Conservation (phyloP, 2,888 invertebrate genomes). For the Endotricha flammealis region DNA sequence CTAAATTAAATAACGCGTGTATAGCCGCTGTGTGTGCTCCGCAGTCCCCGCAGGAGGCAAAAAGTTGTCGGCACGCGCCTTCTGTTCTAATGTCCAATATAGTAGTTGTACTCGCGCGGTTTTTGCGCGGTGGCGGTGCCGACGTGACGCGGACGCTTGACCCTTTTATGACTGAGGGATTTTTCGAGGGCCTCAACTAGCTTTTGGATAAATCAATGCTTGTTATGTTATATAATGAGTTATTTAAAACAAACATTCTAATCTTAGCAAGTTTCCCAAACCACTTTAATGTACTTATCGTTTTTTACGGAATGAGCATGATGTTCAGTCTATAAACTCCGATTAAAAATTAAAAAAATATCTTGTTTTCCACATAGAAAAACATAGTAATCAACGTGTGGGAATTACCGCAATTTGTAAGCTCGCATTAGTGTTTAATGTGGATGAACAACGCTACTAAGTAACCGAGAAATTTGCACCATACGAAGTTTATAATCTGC, state of each 20-base stretch:
- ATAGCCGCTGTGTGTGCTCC: slow-evolving; percentile 26
- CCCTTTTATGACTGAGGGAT: slow-evolving; percentile 66
- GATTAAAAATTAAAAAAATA: no score
- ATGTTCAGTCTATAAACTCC: no score
- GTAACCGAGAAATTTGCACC: background rate
- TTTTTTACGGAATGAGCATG: no score
- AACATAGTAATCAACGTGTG: no score
- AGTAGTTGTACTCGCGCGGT: slow-evolving; percentile 64
- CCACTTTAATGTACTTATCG: no score
- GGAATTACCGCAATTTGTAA: no score
- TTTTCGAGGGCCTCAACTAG: slow-evolving; percentile 38
- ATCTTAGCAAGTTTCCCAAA: no score
- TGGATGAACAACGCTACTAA: no score
- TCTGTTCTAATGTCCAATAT: slow-evolving; percentile 75
- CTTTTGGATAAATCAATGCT: slow-evolving; percentile 15
- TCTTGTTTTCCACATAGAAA: no score
- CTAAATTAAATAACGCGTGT: slow-evolving; percentile 50
- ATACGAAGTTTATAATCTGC: slow-evolving; percentile 3
- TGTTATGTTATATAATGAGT: slow-evolving; percentile 8
- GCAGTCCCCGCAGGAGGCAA: slow-evolving; percentile 35
- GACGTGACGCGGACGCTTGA: slow-evolving; percentile 66
- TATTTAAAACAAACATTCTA: no score
- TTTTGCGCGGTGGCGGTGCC: slow-evolving; percentile 50
- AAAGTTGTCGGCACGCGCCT: slow-evolving; percentile 65
- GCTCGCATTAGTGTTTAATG: no score